Evolutionary conservation across 2,797 vertebrate species (phyloP).

Genomic region (Mormyrus hasselquistii): DNA sequence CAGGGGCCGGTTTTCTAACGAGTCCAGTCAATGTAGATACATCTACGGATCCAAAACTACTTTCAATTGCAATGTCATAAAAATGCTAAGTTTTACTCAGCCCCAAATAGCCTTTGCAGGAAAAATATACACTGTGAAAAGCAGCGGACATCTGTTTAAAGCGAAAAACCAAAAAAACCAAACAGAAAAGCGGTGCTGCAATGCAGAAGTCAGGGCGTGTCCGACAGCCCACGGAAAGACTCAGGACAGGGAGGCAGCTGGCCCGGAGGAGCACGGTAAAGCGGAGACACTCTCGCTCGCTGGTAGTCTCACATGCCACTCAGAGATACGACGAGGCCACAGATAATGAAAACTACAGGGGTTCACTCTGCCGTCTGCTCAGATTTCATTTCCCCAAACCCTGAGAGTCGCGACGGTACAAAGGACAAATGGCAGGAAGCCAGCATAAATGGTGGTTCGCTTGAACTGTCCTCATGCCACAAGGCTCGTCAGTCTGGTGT

Average conservation of each 20-base stretch:
- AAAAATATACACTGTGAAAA: not conserved
- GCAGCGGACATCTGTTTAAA: not conserved
- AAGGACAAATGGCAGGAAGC: not conserved
- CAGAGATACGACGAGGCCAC: not conserved
- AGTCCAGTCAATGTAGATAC: not conserved
- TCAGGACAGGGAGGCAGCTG: not conserved
- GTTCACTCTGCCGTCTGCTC: not conserved
- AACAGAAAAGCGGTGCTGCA: not conserved
- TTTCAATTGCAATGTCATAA: not conserved
- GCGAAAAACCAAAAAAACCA: not conserved
- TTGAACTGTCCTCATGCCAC: not conserved
- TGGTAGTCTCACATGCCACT: not conserved
- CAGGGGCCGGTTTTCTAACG: not conserved
- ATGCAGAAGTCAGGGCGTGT: conserved; percentile 5
- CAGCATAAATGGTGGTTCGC: not conserved
- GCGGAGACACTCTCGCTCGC: not conserved
- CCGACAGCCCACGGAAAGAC: not conserved
- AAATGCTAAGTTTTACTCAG: not conserved
- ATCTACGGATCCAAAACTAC: not conserved
- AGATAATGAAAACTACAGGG: not conserved
- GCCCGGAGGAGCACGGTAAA: not conserved
- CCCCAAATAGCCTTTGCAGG: not conserved
- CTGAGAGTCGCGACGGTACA: not conserved
- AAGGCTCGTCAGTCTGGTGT: not conserved
- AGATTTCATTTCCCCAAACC: not conserved